Base-by-base conservation (phyloP, 2,888 invertebrate genomes). In the Ectemnius lituratus region DNA sequence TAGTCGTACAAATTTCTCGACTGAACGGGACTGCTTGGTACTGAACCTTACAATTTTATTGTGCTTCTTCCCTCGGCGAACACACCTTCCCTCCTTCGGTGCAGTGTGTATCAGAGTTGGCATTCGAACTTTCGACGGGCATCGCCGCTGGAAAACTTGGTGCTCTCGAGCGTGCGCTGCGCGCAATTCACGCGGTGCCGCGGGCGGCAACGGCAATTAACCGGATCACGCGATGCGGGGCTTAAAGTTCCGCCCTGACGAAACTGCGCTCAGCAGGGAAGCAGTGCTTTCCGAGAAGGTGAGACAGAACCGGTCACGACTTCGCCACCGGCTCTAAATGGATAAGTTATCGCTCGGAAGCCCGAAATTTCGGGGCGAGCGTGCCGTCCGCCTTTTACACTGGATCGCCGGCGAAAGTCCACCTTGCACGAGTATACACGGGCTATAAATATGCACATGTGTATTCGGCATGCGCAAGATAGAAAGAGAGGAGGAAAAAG, bases 41-140 rank as follows among this genome's bases (percentile, higher is more conserved):
- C 77, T 37, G 62, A 16, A 16, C 70, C 68, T 70, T 58, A 49
- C 20, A 67, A 70, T 62, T 58, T 85, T 80, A 82, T 83, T 84
- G 83, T 83, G 79, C 80, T 77, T 77, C 70, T 66, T 76, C 77
- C 61, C 47, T 70, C 63, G 73, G 78, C 69, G 64, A 70, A 70
- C 79, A 79, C 66, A 66, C 52, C 62, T 62, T 56, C 65, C 62
- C 63, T 56, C 68, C 37, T 8, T 8, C n/a, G 52, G 52, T 11
- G 8, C 37, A 11, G 37, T 6, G 8, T 37, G 37, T 37, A 37
- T 37, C 37, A 11, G 8, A 37, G 37, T 37, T 52, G 13, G 16
- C 61, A 18, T 63, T 63, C 16, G 23, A 61, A 65, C n/a, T 71
- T 83, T 73, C 61, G 77, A 69, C 73, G 75, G 52, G 67, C 67